Percentiles rank a stretch among this genome's conserved stretches.
These are phyloP conservation scores for Erebia ligea DNA, from an alignment of 2,888 invertebrate species.

Conservation along the genomic window DNA sequence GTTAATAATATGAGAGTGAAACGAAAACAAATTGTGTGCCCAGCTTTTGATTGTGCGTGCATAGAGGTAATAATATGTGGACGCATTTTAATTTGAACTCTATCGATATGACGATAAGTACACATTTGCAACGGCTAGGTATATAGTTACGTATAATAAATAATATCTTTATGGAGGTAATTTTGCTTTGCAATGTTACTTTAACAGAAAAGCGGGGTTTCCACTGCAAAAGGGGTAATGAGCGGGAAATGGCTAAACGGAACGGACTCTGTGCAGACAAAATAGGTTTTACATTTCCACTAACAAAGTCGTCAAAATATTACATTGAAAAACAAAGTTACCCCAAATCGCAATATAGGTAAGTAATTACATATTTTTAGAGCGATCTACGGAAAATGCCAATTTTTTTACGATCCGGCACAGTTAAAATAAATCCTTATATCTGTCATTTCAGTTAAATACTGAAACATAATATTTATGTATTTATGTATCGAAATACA, in stretches of 20 bases:
- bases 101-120: slow-evolving; percentile 13
- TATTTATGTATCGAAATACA: background rate
- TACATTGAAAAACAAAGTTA: background rate
- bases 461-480: slow-evolving; percentile 5
- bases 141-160: slow-evolving; percentile 4
- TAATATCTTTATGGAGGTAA: background rate
- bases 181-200: background rate
- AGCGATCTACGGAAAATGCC: background rate
- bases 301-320: no score
- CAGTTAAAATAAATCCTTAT: background rate
- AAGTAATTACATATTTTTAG: background rate
- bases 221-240: no score
- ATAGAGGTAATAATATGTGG: slow-evolving; percentile 22
- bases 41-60: slow-evolving; percentile 26
- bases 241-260: no score
- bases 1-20: background rate
- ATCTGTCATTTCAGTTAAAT: background rate
- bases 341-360: background rate
- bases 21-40: slow-evolving; percentile 10
- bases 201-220: background rate
- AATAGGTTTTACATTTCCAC: no score
- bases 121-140: slow-evolving; percentile 7
- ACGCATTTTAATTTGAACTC: slow-evolving; percentile 27
- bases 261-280: no score
- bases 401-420: background rate